Base-by-base conservation (phyloP, 2,888 invertebrate genomes). In the Epinotia demarniana region DNA sequence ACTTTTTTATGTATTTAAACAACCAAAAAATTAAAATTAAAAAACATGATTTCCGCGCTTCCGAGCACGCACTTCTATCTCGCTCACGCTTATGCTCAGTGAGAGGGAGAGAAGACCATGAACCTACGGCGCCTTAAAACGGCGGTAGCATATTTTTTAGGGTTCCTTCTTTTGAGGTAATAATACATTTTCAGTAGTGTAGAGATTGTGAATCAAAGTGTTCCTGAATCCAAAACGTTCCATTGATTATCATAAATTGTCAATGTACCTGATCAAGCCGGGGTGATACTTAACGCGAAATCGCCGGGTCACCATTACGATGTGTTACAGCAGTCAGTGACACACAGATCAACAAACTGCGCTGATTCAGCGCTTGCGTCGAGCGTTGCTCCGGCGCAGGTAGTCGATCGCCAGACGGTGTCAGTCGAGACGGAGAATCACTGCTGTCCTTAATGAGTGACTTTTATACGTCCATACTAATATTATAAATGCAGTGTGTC, bases 331-430 rank as follows among this genome's bases (percentile, higher is more conserved):
- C 57, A 60, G 73, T 67, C 73, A 73, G 66, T 73, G 73, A 67
- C 73, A 67, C 60, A 60, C 73, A 67, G 73, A 73, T 73, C 66
- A 73, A 73, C 73, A 73, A 73, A 73, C 73, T 60, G 49, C 18
- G 64, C 64, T 72, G 73, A 73, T 53, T 73, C 73, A 72, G 69
- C 43, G 72, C 33, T 43, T 63, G 72, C 62, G 53, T 2, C 53
- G 62, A 46, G 72, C 72, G 57, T 64, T 64, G 72, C 57, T 46
- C 72, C 64, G 57, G n/a, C 33, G 55, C 53, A 53, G 53, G 53
- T 53, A 53, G 16, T 53, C 53, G n/a, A 53, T n/a, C 53, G 53
- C n/a, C 53, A 53, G 53, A 53, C 53, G 8, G 53, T 53, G 53
- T n/a, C 16, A 53, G 53, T 53, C n/a, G 53, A 53, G 46, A 46